A percentile compares a stretch with the other conserved stretches of the same genome.
These are phyloP conservation scores for Carcinoscorpius rotundicauda DNA, from an alignment of 1,140 invertebrate genomes.

Conservation along the genomic window DNA sequence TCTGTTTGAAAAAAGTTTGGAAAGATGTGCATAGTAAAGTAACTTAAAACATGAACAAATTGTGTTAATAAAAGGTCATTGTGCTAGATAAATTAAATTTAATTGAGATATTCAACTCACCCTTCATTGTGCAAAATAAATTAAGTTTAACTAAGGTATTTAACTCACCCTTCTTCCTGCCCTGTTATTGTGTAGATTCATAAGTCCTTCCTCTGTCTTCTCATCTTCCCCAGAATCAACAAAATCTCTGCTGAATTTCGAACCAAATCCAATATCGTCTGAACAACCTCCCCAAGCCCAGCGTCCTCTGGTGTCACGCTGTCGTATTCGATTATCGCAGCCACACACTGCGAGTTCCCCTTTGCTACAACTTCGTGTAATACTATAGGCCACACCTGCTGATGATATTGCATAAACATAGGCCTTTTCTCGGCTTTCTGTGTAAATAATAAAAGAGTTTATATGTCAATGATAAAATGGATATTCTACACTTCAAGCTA, in stretches of 20 bases:
- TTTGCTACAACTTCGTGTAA: slow-evolving; percentile 77
- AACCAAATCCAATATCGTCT: slow-evolving; percentile 26
- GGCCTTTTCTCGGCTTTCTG: slow-evolving; percentile 80
- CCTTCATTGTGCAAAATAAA: too few species aligned
- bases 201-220: slow-evolving; percentile 29
- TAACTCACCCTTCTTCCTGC: slow-evolving; percentile 36
- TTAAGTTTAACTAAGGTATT: too few species aligned
- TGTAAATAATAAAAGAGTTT: slow-evolving; percentile 27
- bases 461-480: too few species aligned
- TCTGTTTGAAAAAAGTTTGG: too few species aligned
- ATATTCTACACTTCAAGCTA: too few species aligned
- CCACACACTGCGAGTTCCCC: slow-evolving; percentile 79
- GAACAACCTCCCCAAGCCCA: slow-evolving; percentile 29
- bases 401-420: slow-evolving; percentile 83
- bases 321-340: slow-evolving; percentile 45
- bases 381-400: slow-evolving; percentile 74
- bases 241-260: slow-evolving; percentile 52
- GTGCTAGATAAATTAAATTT: too few species aligned
- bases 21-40: too few species aligned
- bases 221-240: slow-evolving; percentile 49
- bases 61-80: too few species aligned
- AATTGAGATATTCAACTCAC: too few species aligned
- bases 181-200: slow-evolving; percentile 42
- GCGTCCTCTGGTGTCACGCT: slow-evolving; percentile 20
- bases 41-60: too few species aligned